Percentiles rank a stretch among this genome's conserved stretches.
phyloP scores from a whole-genome alignment of 2,888 invertebrate species.

The Sclerodermus sp. region DNA sequence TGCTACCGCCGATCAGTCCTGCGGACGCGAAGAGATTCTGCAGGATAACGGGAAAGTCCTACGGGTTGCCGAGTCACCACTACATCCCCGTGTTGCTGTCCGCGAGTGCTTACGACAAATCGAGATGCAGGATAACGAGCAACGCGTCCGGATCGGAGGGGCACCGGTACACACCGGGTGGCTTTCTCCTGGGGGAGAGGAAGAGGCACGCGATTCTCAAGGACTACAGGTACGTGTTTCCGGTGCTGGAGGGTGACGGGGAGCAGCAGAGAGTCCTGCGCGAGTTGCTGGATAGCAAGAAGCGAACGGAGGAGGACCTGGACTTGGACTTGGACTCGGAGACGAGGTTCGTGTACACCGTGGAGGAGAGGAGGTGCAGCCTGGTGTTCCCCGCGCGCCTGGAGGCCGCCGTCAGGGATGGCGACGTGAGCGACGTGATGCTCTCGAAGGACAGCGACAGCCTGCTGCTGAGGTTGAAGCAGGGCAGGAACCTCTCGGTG shows the following conservation, averaged over 20 bases:
- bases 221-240: constrained; percentile 76
- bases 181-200: constrained; percentile 65
- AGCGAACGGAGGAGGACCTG: constrained; percentile 57
- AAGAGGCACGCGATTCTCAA: constrained; percentile 69
- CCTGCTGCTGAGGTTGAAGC: constrained; percentile 71
- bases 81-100: constrained; percentile 76
- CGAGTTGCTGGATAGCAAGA: constrained; percentile 66
- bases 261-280: constrained; percentile 68
- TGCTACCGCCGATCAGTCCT: constrained; percentile 78
- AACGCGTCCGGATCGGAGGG: constrained; percentile 64
- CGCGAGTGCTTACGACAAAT: constrained; percentile 53
- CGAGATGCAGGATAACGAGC: constrained; percentile 69
- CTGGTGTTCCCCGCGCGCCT: constrained; percentile 74
- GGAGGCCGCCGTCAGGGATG: constrained; percentile 76
- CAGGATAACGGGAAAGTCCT: constrained; percentile 77
- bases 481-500: constrained; percentile 75
- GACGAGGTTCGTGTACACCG: constrained; percentile 73
- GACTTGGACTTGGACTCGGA: too few species aligned
- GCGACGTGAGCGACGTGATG: constrained; percentile 77
- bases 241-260: constrained; percentile 69
- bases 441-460: constrained; percentile 76
- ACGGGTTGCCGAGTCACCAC: constrained; percentile 74
- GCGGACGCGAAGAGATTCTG: constrained; percentile 81
- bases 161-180: constrained; percentile 64
- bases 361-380: constrained; percentile 73